phyloP scores from a whole-genome alignment of 1,140 invertebrate species.

The Parapsyche elsis region DNA sequence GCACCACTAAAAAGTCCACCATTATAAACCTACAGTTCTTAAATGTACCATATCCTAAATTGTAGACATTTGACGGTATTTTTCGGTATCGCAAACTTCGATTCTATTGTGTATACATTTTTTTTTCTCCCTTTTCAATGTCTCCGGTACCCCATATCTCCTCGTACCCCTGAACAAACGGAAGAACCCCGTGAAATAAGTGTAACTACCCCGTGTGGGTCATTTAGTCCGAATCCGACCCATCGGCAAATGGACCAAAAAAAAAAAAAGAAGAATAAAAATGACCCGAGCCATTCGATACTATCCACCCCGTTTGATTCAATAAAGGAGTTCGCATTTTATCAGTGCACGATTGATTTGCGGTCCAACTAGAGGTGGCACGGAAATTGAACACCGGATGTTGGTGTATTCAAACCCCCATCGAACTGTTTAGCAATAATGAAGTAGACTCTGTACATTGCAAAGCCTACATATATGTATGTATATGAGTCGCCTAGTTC shows the following conservation, averaged over 20 bases:
- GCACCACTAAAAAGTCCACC: no score
- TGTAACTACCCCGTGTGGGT: slow-evolving; percentile 23
- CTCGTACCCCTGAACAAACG: background rate
- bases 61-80: no score
- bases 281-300: background rate
- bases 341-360: background rate
- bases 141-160: background rate
- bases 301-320: background rate
- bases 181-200: background rate
- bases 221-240: slow-evolving; percentile 8
- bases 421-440: no score
- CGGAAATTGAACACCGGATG: slow-evolving; percentile 12
- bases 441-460: no score
- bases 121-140: background rate
- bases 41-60: no score
- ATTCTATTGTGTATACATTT: background rate
- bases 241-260: slow-evolving; percentile 21
- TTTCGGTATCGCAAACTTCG: no score
- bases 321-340: slow-evolving; percentile 18
- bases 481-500: no score
- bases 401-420: no score
- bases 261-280: background rate
- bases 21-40: no score
- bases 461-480: no score
- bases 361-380: background rate